These are phyloP conservation scores for Serranus cabrilla DNA, from an alignment of 2,797 vertebrate genomes.

Conservation along the genomic window DNA sequence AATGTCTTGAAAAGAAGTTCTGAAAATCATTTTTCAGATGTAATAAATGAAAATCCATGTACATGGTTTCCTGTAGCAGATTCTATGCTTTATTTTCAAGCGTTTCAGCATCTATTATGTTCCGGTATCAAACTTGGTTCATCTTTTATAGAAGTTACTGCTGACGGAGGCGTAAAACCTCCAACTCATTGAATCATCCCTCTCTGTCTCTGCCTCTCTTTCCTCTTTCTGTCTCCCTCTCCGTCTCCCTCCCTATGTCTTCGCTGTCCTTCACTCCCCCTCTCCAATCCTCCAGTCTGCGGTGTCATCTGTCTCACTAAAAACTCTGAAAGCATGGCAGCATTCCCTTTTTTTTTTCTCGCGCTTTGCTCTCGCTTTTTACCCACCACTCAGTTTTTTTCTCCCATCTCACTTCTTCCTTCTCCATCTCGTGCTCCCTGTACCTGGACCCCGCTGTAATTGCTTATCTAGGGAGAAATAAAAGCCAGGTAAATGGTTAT, in stretches of 20 bases:
- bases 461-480: conserved; percentile 78
- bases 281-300: conserved; percentile 43
- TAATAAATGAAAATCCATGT: conserved; percentile 38
- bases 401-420: conserved; percentile 14
- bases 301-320: conserved; percentile 77
- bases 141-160: conserved; percentile 69
- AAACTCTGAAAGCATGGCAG: conserved; percentile 61
- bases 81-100: conserved; percentile 37
- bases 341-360: conserved; percentile 13
- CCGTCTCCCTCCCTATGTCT: conserved; percentile 21
- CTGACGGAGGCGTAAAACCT: conserved; percentile 72
- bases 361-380: conserved; percentile 21
- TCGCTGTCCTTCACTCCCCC: conserved; percentile 60
- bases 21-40: conserved; percentile 40
- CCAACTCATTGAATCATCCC: conserved; percentile 58
- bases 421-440: conserved; percentile 26
- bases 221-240: conserved; percentile 20
- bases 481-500: conserved; percentile 67
- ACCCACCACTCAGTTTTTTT: conserved; percentile 33
- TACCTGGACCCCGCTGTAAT: conserved; percentile 64
- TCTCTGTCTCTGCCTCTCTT: conserved; percentile 32
- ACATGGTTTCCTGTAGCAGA: conserved; percentile 16
- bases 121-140: conserved; percentile 50
- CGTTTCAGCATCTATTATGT: conserved; percentile 49
- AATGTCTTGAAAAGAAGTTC: conserved; percentile 29